A percentile compares a stretch with the other conserved stretches of the same genome.
phyloP scores from a whole-genome alignment of 2,113 vertebrate species.

The Sylvia atricapilla region DNA sequence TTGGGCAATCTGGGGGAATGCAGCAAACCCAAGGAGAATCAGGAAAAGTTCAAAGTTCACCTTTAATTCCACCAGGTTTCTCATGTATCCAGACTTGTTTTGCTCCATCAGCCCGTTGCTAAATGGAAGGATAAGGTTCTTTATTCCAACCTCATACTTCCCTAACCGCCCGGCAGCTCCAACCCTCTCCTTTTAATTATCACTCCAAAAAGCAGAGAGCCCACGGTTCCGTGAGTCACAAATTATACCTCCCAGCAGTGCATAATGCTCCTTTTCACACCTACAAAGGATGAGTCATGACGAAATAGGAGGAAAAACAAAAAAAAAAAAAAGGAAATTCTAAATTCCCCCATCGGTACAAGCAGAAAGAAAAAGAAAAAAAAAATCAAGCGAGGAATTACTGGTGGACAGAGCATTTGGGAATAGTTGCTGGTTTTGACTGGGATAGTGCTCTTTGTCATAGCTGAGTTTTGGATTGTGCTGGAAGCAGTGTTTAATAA shows the following conservation, averaged over 20 bases:
- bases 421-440: neutral
- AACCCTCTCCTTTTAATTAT: conserved; percentile 57
- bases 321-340: neutral
- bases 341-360: neutral
- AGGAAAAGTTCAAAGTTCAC: neutral
- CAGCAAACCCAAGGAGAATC: neutral
- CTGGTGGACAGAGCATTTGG: neutral
- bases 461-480: neutral
- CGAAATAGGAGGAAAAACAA: neutral
- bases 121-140: neutral
- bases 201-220: conserved; percentile 11
- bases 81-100: neutral
- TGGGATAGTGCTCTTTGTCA: accelerated
- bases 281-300: conserved; percentile 49
- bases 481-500: neutral
- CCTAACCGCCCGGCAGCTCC: neutral
- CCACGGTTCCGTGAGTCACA: conserved; percentile 48
- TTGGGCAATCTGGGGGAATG: neutral
- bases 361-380: neutral
- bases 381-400: neutral
- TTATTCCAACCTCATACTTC: conserved; percentile 8
- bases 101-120: neutral
- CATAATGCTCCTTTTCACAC: conserved; percentile 48
- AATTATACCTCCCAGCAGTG: conserved; percentile 43
- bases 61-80: neutral